Conservation (phyloP, 1,140 invertebrate genomes). For the Penaeus indicus region DNA sequence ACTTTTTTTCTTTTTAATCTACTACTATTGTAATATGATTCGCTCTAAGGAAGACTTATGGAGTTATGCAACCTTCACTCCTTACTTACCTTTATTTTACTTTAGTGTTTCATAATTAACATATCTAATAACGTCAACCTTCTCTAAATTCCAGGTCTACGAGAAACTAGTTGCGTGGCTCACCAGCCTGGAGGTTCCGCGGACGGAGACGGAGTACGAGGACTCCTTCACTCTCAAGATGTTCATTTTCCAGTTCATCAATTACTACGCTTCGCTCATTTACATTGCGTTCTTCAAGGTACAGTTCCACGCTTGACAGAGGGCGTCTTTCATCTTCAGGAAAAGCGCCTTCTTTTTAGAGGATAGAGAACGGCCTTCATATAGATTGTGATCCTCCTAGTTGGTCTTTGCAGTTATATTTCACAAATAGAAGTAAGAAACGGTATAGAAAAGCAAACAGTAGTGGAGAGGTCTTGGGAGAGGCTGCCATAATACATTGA, state of each 20-base stretch:
- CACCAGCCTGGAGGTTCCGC: conserved; percentile 89
- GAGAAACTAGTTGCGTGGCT: conserved; percentile 77
- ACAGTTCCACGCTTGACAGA: neutral
- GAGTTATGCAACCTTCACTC: too few species aligned
- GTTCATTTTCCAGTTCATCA: conserved; percentile 97
- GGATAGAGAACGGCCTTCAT: neutral
- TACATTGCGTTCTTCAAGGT: conserved; percentile 98
- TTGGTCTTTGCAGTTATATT: neutral
- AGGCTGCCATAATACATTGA: too few species aligned
- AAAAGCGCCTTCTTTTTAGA: neutral
- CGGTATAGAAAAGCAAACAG: too few species aligned
- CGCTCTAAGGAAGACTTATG: too few species aligned
- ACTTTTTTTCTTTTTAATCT: neutral
- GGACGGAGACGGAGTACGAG: conserved; percentile 95
- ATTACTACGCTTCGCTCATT: conserved; percentile 95
- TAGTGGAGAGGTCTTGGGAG: too few species aligned
- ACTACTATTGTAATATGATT: neutral
- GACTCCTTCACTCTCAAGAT: conserved; percentile 97
- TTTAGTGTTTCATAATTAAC: too few species aligned
- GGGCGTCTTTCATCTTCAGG: neutral
- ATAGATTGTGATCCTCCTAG: neutral
- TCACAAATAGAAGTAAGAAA: too few species aligned
- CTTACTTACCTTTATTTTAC: too few species aligned
- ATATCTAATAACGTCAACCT: too few species aligned
- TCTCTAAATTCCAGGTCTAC: conserved; percentile 56